Evolutionary conservation across 2,113 vertebrate genomes (phyloP).

Genomic region (Caretta caretta): DNA sequence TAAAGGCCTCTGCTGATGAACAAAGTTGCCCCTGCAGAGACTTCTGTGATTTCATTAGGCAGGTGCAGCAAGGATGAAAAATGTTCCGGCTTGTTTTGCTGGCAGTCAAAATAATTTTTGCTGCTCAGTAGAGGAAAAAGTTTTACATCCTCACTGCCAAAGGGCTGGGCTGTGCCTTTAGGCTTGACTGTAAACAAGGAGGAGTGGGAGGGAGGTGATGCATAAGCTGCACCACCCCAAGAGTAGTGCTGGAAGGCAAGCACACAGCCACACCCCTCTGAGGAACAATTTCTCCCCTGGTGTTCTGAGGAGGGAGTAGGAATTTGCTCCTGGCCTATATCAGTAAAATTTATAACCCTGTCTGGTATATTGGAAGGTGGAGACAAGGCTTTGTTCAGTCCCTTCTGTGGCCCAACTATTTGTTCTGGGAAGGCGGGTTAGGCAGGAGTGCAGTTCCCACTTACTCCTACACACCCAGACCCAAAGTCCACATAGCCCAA

Average conservation of each 20-base stretch:
- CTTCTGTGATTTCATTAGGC: conserved; percentile 2
- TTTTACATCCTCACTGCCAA: background rate
- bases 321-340: background rate
- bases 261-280: background rate
- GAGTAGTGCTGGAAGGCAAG: background rate
- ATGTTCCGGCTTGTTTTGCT: background rate
- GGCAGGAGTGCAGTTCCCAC: background rate
- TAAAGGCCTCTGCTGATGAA: conserved; percentile 23
- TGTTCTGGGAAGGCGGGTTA: background rate
- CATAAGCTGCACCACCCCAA: background rate
- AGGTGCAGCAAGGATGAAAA: conserved; percentile 7
- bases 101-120: background rate
- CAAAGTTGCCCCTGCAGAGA: background rate
- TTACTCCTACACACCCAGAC: background rate
- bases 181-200: background rate
- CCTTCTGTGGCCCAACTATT: background rate
- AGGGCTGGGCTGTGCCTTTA: background rate
- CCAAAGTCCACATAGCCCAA: background rate
- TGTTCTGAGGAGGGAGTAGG: background rate
- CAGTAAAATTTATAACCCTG: background rate
- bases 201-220: background rate
- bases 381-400: background rate
- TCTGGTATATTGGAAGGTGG: accelerated
- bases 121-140: background rate
- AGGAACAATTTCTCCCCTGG: background rate